phyloP scores from a whole-genome alignment of 1,140 invertebrate species.

The Brevipalpus yothersi region DNA sequence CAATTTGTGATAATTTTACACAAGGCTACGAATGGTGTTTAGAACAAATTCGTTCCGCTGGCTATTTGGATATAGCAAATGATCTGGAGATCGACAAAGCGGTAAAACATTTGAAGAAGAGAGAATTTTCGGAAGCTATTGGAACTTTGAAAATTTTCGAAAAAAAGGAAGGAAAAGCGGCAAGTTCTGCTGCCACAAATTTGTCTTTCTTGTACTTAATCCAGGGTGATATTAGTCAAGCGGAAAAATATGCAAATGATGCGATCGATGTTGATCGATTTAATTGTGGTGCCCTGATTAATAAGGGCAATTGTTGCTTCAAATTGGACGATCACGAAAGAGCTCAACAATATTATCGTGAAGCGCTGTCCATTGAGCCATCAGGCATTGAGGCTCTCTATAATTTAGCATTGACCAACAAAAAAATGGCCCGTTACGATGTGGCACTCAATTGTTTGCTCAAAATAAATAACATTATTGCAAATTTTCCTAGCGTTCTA shows the following conservation, averaged over 20 bases:
- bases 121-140: conserved; percentile 46
- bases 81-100: conserved; percentile 85
- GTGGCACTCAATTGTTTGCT: conserved; percentile 54
- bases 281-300: conserved; percentile 59
- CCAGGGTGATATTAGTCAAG: conserved; percentile 59
- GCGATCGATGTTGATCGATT: conserved; percentile 49
- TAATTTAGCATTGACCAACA: conserved; percentile 54
- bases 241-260: conserved; percentile 48
- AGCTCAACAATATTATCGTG: conserved; percentile 45
- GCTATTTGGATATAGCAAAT: conserved; percentile 47
- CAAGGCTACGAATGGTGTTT: conserved; percentile 42
- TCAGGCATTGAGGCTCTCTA: conserved; percentile 73
- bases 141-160: conserved; percentile 71
- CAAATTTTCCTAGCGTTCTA: conserved; percentile 51
- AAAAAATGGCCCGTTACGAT: conserved; percentile 38
- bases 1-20: conserved; percentile 30
- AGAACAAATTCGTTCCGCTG: conserved; percentile 46
- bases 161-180: conserved; percentile 45
- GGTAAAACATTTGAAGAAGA: conserved; percentile 58
- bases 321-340: conserved; percentile 41
- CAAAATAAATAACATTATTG: conserved; percentile 48
- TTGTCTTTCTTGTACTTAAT: conserved; percentile 61
- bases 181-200: conserved; percentile 61
- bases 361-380: conserved; percentile 52
- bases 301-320: conserved; percentile 59